Base-by-base conservation (phyloP, 1,140 invertebrate species). In the Caenorhabditis brenneri region DNA sequence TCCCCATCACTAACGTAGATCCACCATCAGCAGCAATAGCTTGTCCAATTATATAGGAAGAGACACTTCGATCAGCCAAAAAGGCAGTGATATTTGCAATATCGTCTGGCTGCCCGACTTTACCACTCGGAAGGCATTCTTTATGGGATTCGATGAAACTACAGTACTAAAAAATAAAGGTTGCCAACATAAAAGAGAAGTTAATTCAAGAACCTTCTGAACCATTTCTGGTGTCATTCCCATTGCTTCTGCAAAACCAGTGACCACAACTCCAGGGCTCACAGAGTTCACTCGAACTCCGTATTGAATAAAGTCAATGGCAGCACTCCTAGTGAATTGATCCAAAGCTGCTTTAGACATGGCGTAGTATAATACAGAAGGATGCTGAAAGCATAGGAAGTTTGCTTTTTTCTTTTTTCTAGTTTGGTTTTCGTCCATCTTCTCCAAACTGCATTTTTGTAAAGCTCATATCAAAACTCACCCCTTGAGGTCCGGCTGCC, bases 251-350 rank as follows among this genome's bases (percentile, higher is more conserved):
- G 1, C 16, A 16, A 46, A 12, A 12, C 42, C 42, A 46, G 84
- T 85, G 31, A 15, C 24, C 22, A 85, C 42, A 19, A 85, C 4
- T 49, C 84, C 84, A 33, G 84, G 84, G 22, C 83, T 84, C 7
- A 86, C 79, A 29, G 33, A 46, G 58, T 86, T 86, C 16, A 86
- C 84, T 79, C 85, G 33, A 42, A 86, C 51, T 1, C 85, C 85
- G 22, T 94, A 91, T 0, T 93, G 93, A 0, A 95, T 96, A 24
- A 97, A 92, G 92, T 97, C 96, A 29, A 96, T 89, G 0, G 96
- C 96, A n/a, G n/a, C n/a, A n/a, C n/a, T n/a, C n/a, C n/a, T n/a
- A n/a, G n/a, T n/a, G n/a, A n/a, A n/a, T n/a, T n/a, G n/a, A n/a
- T n/a, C n/a, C n/a, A n/a, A n/a, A n/a, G n/a, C n/a, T n/a, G n/a